Evolutionary conservation across 2,113 vertebrate species (phyloP).

Genomic region (Rhinolophus sinicus): DNA sequence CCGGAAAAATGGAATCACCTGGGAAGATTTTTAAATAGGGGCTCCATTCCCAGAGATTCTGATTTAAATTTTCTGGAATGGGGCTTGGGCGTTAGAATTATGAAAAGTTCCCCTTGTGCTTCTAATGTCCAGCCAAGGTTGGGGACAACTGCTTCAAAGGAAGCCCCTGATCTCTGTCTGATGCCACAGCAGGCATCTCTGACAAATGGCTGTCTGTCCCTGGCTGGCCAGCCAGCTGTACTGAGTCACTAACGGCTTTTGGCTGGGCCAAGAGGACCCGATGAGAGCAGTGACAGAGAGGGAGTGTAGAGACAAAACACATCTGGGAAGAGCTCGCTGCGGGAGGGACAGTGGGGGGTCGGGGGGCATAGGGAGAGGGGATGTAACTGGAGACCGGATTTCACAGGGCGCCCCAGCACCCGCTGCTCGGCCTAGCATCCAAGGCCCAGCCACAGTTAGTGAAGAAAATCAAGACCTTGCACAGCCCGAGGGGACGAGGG

Average conservation of each 20-base stretch:
- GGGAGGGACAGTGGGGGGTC: neutral
- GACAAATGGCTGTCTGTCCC: neutral
- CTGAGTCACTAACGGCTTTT: constrained; percentile 14
- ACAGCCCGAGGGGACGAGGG: neutral
- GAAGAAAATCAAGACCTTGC: neutral
- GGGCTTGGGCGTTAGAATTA: neutral
- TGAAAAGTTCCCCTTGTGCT: neutral
- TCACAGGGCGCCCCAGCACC: neutral
- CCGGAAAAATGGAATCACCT: neutral
- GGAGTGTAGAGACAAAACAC: neutral
- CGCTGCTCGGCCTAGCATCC: neutral
- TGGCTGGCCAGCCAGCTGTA: constrained; percentile 25
- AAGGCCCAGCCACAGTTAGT: neutral
- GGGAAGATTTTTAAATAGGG: neutral
- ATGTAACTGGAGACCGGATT: neutral
- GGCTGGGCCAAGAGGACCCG: neutral
- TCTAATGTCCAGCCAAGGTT: neutral
- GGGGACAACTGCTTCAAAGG: neutral
- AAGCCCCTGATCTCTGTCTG: neutral
- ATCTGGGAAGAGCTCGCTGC: constrained; percentile 8
- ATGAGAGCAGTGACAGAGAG: neutral
- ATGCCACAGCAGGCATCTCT: neutral
- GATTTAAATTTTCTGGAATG: constrained; percentile 3
- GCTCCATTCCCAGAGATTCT: neutral
- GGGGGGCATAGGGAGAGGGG: neutral